Base-by-base conservation (phyloP, 2,888 invertebrate species). In the Hyposoter didymator region DNA sequence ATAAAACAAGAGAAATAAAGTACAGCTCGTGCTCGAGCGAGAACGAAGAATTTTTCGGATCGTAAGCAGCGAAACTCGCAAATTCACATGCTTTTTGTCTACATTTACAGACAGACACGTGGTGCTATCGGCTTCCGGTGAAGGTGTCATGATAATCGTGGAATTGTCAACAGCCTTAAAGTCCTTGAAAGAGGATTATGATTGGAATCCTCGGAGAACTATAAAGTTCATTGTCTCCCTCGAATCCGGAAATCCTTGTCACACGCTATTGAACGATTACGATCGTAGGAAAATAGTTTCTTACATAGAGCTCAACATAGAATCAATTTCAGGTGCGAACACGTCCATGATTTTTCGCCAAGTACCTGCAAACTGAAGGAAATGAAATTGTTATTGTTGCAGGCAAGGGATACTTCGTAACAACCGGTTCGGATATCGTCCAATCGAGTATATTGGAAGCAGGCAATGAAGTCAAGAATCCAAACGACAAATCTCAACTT, bases 391-490 rank as follows among this genome's bases (percentile, higher is more conserved):
- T 59, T 19, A 12, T 35, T 45, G 43, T n/a, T 84, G 49, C 76
- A 93, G 93, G 87, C 17, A 89, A 87, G 35, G 90, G 91, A 80
- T 88, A 90, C 19, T 89, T 92, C 45, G 82, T 87, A 0, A 87
- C 90, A 1, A 90, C 91, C 8, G 93, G 93, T 78, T 92, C 94
- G 1, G 92, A 93, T 19, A 88, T 93, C 84, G 89, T 92, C n/a
- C 89, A 89, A 35, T 89, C 92, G 22, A 87, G 90, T 3, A 90
- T 92, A 70, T 72, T 91, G 64, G 88, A 91, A 69, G 89, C 91
- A 6, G 85, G 90, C 17, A 70, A 80, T 3, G 80, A 78, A 28
- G 83, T 91, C 5, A 70, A 75, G 28, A 83, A 87, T 80, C 82
- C 84, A 35, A 76, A 86, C 59, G 69, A 86, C 10, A 75, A 84